These are phyloP conservation scores for Psilanteris sp. DNA, from an alignment of 1,140 invertebrate genomes.

Conservation along the genomic window DNA sequence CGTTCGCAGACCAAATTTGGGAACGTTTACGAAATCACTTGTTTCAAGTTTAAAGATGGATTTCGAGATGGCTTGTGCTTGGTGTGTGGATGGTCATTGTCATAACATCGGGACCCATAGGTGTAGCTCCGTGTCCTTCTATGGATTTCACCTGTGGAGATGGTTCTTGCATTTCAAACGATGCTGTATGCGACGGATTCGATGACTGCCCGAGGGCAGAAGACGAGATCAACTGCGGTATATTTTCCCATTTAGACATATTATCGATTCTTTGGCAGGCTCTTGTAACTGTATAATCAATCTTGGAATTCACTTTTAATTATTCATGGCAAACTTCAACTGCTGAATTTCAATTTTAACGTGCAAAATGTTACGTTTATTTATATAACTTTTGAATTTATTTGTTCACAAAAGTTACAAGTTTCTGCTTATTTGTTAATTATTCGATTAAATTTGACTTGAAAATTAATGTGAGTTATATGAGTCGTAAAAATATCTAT, in stretches of 20 bases:
- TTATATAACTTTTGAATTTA: no score
- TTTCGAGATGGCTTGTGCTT: slow-evolving; percentile 53
- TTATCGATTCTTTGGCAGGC: slow-evolving; percentile 1
- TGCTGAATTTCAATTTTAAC: no score
- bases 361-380: no score
- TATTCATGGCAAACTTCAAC: no score
- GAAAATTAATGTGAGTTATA: no score
- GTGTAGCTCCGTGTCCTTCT: slow-evolving; percentile 79
- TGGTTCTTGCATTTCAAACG: slow-evolving; percentile 85
- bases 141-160: slow-evolving; percentile 83
- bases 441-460: no score
- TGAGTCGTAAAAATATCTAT: no score
- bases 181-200: slow-evolving; percentile 85
- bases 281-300: slow-evolving; percentile 6
- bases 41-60: background rate
- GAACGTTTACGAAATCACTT: background rate
- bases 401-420: no score
- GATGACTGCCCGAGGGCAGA: slow-evolving; percentile 87
- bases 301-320: no score
- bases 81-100: slow-evolving; percentile 65
- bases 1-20: slow-evolving; percentile 4
- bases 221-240: slow-evolving; percentile 85
- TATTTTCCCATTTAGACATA: slow-evolving; percentile 44
- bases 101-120: slow-evolving; percentile 71
- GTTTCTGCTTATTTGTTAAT: no score